Evolutionary conservation across 2,797 vertebrate species (phyloP).

Genomic region (Ctenopoma kingsleyae): DNA sequence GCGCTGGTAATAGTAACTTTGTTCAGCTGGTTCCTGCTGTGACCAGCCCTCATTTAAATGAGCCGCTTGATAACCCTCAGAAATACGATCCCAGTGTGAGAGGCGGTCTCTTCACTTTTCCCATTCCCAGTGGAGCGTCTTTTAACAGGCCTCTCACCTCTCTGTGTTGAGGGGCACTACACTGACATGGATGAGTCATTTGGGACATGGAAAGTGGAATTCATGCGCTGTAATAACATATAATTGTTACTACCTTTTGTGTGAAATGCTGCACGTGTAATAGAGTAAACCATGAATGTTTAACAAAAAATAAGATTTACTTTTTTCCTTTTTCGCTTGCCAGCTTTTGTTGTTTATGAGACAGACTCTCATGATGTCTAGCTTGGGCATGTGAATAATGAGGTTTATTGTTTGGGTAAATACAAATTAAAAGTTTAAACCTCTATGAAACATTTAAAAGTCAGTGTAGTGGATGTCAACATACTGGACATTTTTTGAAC

Average conservation of each 20-base stretch:
- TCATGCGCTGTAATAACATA: conserved; percentile 17
- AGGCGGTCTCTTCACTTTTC: conserved; percentile 68
- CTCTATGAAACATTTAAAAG: conserved; percentile 16
- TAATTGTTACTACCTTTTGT: conserved; percentile 26
- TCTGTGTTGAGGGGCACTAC: conserved; percentile 50
- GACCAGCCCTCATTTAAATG: conserved; percentile 88
- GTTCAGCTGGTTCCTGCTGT: conserved; percentile 91
- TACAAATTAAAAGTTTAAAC: neutral
- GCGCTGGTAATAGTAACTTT: conserved; percentile 87
- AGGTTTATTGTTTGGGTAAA: conserved; percentile 6
- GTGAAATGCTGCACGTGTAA: conserved; percentile 18
- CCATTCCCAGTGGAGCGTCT: conserved; percentile 73
- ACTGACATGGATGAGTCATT: conserved; percentile 62
- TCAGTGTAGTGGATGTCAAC: conserved; percentile 5
- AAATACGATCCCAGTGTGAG: conserved; percentile 81
- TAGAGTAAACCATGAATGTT: neutral
- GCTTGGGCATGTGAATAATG: neutral
- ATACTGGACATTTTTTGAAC: neutral
- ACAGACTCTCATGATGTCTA: neutral
- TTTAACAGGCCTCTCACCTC: conserved; percentile 79
- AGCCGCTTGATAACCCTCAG: conserved; percentile 88
- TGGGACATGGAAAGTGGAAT: conserved; percentile 36
- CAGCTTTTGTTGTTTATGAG: neutral
- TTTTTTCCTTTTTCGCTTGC: neutral
- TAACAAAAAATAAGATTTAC: neutral